Conservation (phyloP, 2,797 vertebrate species). For the Nasua narica region DNA sequence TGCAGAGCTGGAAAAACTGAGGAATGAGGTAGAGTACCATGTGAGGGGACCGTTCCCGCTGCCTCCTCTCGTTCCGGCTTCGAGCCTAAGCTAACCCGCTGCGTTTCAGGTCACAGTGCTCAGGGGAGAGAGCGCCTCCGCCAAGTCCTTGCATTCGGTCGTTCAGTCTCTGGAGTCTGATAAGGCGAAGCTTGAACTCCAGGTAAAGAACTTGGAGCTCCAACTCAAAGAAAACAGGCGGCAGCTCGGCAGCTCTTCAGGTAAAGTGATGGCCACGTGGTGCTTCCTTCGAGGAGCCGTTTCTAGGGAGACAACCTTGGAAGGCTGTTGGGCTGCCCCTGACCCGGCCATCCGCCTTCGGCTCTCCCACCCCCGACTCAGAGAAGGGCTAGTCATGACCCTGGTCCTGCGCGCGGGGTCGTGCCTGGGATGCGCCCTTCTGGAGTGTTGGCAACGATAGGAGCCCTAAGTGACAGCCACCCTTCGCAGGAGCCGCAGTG, state of each 20-base stretch:
- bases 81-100: not conserved
- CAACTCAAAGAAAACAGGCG: slow-evolving; percentile 88
- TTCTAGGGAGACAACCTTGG: not conserved
- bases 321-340: not conserved
- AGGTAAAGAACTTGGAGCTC: slow-evolving; percentile 91
- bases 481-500: fast-evolving
- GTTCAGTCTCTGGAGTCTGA: slow-evolving; percentile 93
- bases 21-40: slow-evolving; percentile 88
- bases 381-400: not conserved
- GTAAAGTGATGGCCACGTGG: slow-evolving; percentile 69
- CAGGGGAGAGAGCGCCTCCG: slow-evolving; percentile 91
- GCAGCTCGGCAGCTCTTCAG: slow-evolving; percentile 83
- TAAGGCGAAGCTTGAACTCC: slow-evolving; percentile 92
- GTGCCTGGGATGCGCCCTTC: not conserved
- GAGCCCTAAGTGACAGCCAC: fast-evolving
- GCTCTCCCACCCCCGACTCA: not conserved
- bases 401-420: fast-evolving
- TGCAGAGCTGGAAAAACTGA: slow-evolving; percentile 92
- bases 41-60: fast-evolving
- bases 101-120: slow-evolving; percentile 89
- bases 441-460: not conserved
- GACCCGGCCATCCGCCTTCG: fast-evolving
- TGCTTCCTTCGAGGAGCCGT: fast-evolving
- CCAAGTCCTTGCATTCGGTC: slow-evolving; percentile 91
- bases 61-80: fast-evolving